A percentile compares a stretch with the other conserved stretches of the same genome.
Conservation (phyloP, 2,888 invertebrate species). For the Pyrrhia umbra region DNA sequence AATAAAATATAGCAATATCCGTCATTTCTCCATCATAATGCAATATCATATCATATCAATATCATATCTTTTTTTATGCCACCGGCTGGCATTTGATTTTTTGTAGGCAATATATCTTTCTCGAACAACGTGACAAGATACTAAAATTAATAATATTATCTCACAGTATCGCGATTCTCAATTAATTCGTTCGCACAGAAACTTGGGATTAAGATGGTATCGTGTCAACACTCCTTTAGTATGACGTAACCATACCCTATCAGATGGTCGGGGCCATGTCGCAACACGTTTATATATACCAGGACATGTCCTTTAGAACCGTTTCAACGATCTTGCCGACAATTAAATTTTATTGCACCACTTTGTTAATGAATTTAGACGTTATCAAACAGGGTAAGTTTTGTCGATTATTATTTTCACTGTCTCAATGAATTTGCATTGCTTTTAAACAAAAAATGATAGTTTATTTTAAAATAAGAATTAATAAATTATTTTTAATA, state of each 20-base stretch:
- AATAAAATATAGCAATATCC: too few relatives aligned
- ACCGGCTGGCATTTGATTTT: too few relatives aligned
- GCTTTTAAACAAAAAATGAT: too few relatives aligned
- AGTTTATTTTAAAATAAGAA: not conserved
- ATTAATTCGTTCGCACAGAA: not conserved
- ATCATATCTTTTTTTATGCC: too few relatives aligned
- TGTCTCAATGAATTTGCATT: not conserved
- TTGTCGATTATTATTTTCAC: not conserved
- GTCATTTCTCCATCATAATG: too few relatives aligned
- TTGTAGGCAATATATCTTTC: too few relatives aligned
- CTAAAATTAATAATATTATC: not conserved
- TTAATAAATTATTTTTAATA: too few relatives aligned
- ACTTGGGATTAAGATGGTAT: slow-evolving; percentile 8
- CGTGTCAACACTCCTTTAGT: slow-evolving; percentile 12
- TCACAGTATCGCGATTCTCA: slow-evolving; percentile 2
- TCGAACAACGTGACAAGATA: too few relatives aligned
- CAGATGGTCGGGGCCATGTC: not conserved
- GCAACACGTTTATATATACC: slow-evolving; percentile 3
- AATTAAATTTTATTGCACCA: slow-evolving; percentile 25
- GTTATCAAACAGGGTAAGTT: not conserved
- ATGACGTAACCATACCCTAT: slow-evolving; percentile 17
- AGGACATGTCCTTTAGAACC: slow-evolving; percentile 7
- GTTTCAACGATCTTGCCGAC: not conserved
- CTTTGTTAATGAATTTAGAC: slow-evolving; percentile 20
- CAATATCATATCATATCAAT: too few relatives aligned